Conservation (phyloP, 53 echinoderm and acorn worm species). For the Echinometra lucunter region DNA sequence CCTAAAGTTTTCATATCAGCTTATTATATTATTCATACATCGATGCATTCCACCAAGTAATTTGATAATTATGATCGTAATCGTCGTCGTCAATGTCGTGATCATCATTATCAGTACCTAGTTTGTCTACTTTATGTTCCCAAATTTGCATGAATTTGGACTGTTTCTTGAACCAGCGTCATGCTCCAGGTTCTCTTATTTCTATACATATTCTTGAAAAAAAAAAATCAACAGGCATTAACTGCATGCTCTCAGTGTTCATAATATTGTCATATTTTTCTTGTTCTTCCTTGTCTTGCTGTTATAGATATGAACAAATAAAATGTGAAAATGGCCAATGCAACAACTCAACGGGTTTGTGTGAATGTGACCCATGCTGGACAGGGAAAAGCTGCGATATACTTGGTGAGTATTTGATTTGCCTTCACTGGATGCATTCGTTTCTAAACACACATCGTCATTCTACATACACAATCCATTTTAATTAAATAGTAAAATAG, state of each 20-base stretch:
- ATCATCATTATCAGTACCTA: too few species aligned
- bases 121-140: too few species aligned
- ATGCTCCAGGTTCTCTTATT: too few species aligned
- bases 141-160: too few species aligned
- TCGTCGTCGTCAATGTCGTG: background rate
- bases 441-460: too few species aligned
- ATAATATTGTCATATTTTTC: background rate
- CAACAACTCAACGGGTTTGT: slow-evolving; percentile 80
- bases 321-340: slow-evolving; percentile 77
- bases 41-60: background rate
- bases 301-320: slow-evolving; percentile 56
- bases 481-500: too few species aligned
- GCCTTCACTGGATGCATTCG: too few species aligned
- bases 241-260: background rate
- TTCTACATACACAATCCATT: too few species aligned
- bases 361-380: slow-evolving; percentile 93
- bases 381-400: slow-evolving; percentile 82
- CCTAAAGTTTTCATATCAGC: background rate
- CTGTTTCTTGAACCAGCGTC: too few species aligned
- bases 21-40: background rate
- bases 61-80: background rate
- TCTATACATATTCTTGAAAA: too few species aligned
- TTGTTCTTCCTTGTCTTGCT: background rate
- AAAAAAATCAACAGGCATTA: too few species aligned
- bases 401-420: slow-evolving; percentile 68